phyloP scores from a whole-genome alignment of 2,888 invertebrate species.

The Eupithecia subfuscata region DNA sequence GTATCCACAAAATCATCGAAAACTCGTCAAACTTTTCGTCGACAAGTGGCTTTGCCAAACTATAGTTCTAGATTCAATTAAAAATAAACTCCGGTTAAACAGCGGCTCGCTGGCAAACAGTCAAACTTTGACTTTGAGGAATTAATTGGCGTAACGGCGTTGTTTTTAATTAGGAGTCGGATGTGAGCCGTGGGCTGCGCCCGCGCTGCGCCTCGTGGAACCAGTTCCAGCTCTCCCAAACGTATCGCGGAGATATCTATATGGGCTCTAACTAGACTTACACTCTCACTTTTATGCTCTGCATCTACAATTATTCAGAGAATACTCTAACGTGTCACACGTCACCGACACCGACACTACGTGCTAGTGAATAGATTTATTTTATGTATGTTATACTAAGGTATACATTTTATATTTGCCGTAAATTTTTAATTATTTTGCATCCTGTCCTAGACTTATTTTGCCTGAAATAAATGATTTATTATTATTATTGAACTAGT shows the following conservation, averaged over 20 bases:
- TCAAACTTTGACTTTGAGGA: slow-evolving; percentile 77
- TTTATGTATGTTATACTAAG: no score
- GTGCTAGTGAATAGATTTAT: not conserved
- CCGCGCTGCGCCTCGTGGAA: not conserved
- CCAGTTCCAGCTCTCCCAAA: slow-evolving; percentile 9
- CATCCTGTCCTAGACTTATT: no score
- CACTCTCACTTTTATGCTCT: slow-evolving; percentile 6
- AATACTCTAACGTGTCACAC: not conserved
- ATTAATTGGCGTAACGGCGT: slow-evolving; percentile 80
- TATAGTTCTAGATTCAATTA: not conserved
- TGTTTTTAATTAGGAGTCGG: slow-evolving; percentile 66
- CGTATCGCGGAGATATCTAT: not conserved
- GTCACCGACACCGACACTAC: no score
- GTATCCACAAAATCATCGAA: not conserved
- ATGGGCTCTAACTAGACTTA: not conserved
- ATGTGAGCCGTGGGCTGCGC: slow-evolving; percentile 12
- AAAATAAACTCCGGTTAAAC: not conserved
- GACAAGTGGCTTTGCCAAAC: not conserved
- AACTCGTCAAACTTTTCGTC: not conserved
- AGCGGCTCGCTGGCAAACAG: slow-evolving; percentile 51
- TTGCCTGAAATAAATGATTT: no score
- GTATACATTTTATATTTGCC: no score
- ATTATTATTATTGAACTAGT: no score
- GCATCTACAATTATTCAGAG: not conserved
- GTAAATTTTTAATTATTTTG: no score